phyloP scores from a whole-genome alignment of 2,113 vertebrate species.

The Pachypanchax playfairii region DNA sequence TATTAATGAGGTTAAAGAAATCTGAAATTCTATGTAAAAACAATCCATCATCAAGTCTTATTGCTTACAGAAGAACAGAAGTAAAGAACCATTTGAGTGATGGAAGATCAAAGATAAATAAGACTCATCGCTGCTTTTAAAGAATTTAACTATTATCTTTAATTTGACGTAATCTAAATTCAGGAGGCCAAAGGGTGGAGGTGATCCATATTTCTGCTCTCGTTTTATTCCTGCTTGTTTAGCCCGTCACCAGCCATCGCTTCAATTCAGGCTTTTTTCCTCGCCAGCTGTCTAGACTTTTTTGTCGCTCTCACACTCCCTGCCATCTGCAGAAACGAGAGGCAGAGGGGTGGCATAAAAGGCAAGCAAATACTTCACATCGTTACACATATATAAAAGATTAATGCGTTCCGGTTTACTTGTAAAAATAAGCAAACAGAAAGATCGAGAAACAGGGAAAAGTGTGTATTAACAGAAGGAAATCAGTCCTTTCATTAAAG shows the following conservation, averaged over 20 bases:
- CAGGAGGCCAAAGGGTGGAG: slow-evolving; percentile 42
- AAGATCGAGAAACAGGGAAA: slow-evolving; percentile 8
- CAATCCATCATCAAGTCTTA: slow-evolving; percentile 33
- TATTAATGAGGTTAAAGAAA: slow-evolving; percentile 35
- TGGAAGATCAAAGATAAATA: slow-evolving; percentile 9
- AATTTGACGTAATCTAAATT: slow-evolving; percentile 1
- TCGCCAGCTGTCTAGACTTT: slow-evolving; percentile 45
- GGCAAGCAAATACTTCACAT: slow-evolving; percentile 22
- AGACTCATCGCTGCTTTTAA: slow-evolving; percentile 8
- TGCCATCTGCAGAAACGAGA: slow-evolving; percentile 38
- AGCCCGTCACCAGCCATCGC: slow-evolving; percentile 63
- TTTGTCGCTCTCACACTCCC: slow-evolving; percentile 25
- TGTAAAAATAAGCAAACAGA: slow-evolving; percentile 16
- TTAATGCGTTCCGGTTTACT: slow-evolving; percentile 13
- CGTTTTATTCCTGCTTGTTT: slow-evolving; percentile 54
- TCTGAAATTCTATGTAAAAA: slow-evolving; percentile 26
- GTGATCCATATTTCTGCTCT: slow-evolving; percentile 49
- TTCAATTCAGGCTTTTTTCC: slow-evolving; percentile 44
- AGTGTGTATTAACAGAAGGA: slow-evolving; percentile 23
- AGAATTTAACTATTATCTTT: neutral
- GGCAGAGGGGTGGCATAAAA: slow-evolving; percentile 29
- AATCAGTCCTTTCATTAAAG: slow-evolving; percentile 4
- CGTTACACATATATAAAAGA: slow-evolving; percentile 6
- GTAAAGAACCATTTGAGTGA: neutral
- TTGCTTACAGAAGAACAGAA: slow-evolving; percentile 12